phyloP scores from a whole-genome alignment of 2,113 vertebrate genomes.

The Thunnus maccoyii region DNA sequence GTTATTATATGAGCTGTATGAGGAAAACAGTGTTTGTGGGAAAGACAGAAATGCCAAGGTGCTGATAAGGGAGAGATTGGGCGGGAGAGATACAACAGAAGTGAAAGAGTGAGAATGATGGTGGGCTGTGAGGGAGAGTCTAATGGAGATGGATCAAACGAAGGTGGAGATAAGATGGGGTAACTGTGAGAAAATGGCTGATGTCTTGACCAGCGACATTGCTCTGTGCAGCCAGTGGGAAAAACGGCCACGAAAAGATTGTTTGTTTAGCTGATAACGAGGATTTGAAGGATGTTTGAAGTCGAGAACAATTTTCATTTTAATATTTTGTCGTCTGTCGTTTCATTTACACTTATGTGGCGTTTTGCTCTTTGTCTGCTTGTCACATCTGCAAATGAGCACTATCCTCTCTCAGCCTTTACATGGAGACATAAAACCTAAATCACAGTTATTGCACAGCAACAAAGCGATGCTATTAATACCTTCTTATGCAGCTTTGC shows the following conservation, averaged over 20 bases:
- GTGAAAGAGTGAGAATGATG: conserved; percentile 67
- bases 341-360: background rate
- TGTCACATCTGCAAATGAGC: conserved; percentile 1
- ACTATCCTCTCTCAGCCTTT: background rate
- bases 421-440: background rate
- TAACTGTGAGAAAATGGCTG: conserved; percentile 79
- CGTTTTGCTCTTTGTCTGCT: conserved; percentile 2
- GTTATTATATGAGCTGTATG: conserved; percentile 84
- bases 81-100: conserved; percentile 62
- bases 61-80: conserved; percentile 69
- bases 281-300: background rate
- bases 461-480: background rate
- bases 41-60: conserved; percentile 80
- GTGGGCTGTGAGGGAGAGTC: conserved; percentile 59
- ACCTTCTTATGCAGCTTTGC: conserved; percentile 30
- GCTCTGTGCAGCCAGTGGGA: background rate
- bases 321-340: background rate
- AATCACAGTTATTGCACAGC: conserved; percentile 14
- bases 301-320: conserved; percentile 1
- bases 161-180: conserved; percentile 79
- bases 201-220: conserved; percentile 52
- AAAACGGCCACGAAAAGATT: background rate
- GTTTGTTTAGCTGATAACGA: background rate
- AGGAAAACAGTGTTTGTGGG: conserved; percentile 82
- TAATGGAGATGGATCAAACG: conserved; percentile 82